A percentile compares a stretch with the other conserved stretches of the same genome.
These are phyloP conservation scores for Aphelocoma coerulescens DNA, from an alignment of 2,113 vertebrate genomes.

Conservation along the genomic window DNA sequence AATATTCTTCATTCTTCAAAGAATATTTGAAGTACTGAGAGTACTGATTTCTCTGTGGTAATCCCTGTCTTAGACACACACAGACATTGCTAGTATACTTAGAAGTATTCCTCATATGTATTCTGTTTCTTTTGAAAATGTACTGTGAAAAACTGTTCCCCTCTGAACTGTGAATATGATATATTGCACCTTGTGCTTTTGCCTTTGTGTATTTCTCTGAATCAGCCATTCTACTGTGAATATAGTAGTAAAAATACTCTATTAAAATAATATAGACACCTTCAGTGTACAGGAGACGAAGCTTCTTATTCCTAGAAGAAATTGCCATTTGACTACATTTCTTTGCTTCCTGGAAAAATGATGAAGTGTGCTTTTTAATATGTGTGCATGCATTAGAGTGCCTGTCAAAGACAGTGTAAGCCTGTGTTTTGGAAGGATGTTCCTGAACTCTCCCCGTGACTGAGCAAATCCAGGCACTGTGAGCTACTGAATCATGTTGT, in stretches of 20 bases:
- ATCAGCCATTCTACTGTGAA: neutral
- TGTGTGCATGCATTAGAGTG: neutral
- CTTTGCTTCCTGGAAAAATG: neutral
- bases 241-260: neutral
- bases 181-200: neutral
- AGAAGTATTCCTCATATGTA: neutral
- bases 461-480: neutral
- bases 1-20: neutral
- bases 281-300: neutral
- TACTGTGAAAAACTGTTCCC: neutral
- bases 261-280: neutral
- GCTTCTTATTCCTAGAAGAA: neutral
- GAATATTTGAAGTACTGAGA: neutral
- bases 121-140: neutral
- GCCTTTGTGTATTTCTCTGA: neutral
- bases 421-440: neutral
- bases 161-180: neutral
- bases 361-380: neutral
- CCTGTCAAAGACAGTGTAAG: neutral
- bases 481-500: neutral
- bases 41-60: neutral
- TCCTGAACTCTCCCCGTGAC: neutral
- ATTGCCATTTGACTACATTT: neutral
- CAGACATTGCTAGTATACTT: neutral
- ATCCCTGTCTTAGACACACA: neutral